Evolutionary conservation across 2,113 vertebrate species (phyloP), one percentile per base, ranked within the genome.

Genomic region (Notothenia rossii): DNA sequence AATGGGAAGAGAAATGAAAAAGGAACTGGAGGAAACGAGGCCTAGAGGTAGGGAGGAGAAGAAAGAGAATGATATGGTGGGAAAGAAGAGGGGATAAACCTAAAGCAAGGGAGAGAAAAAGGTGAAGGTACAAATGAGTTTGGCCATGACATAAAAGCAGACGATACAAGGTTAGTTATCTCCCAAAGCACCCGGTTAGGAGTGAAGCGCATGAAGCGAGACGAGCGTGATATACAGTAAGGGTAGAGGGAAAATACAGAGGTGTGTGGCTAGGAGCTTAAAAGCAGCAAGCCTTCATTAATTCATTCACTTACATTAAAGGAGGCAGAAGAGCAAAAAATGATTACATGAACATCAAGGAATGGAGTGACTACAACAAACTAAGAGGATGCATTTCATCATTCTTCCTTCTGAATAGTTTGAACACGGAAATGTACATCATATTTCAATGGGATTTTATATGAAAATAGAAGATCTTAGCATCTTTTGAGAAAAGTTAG

Each of bases 171-270:
- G 75, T 80, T 17, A 72, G 81, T 75, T 86, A 85, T 90, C 87
- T 85, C 79, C 53, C 58, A 69, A 36, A 86, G 75, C 84, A 88
- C 76, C 73, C 77, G 87, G 77, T 67, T 48, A 77, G 66, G 14
- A 56, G 61, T 50, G 61, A 82, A 45, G 58, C 4, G 14, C 29
- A n/a, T 5, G 5, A 9, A 63, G 60, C 20, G 20, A 29, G 10
- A 48, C 50, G 53, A 40, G 60, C 45, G 15, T 70, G 12, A 73
- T 60, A 58, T 2, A 22, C 22, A 22, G 22, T 22, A 5, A 67
- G 46, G 22, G 46, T 4, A 3, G n/a, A n/a, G 50, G 10, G n/a
- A 46, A 43, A 54, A 49, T 29, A 43, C 12, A n/a, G 29, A 71
- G 20, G 36, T 33, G 15, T 55, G 33, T 20, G 33, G n/a, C 53